These are phyloP conservation scores for Tamias sibiricus DNA, from an alignment of 2,113 vertebrate species.

Conservation along the genomic window DNA sequence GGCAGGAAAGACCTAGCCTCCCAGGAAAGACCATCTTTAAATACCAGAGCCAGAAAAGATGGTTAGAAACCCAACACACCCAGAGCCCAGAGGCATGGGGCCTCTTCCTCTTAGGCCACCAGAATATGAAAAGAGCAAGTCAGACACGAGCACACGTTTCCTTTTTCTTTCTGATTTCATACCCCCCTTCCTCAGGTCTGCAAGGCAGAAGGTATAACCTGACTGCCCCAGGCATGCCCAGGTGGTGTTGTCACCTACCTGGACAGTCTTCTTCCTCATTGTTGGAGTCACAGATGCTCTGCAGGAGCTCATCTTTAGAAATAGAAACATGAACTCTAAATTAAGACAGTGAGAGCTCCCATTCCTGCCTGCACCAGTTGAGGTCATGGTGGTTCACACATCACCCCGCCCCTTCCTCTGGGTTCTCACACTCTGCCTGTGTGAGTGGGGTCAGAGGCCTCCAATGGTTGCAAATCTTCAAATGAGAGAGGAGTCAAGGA, in stretches of 20 bases:
- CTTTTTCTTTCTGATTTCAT: neutral
- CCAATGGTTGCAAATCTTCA: neutral
- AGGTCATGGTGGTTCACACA: no score
- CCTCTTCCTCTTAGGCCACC: neutral
- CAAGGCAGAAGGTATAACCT: neutral
- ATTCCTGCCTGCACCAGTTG: neutral
- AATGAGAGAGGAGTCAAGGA: neutral
- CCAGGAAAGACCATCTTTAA: neutral
- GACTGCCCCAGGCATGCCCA: neutral
- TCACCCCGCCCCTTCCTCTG: neutral
- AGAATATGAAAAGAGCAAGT: neutral
- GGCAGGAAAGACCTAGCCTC: neutral
- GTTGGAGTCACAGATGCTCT: neutral
- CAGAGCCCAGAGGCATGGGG: neutral
- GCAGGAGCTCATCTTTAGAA: neutral
- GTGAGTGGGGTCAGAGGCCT: neutral
- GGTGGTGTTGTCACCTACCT: neutral
- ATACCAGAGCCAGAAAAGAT: neutral
- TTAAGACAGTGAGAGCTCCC: neutral
- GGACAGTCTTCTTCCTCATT: neutral
- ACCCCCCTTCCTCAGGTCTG: neutral
- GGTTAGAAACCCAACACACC: neutral
- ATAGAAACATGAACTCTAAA: no score
- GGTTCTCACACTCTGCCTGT: neutral
- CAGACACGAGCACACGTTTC: neutral